Evolutionary conservation across 2,113 vertebrate species (phyloP).

Genomic region (Hepsetus odoe): DNA sequence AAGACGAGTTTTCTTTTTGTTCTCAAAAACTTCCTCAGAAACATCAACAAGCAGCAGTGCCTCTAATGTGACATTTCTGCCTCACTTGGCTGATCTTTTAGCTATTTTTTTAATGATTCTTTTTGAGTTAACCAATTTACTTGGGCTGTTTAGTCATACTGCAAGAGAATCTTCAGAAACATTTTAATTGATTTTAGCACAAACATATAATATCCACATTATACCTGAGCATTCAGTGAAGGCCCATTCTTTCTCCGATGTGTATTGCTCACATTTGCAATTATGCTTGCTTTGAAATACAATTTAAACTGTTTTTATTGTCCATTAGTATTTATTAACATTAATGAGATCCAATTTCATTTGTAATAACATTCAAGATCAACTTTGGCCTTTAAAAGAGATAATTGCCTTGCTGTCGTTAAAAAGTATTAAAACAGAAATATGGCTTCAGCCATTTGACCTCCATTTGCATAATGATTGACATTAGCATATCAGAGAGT

Average conservation of each 20-base stretch:
- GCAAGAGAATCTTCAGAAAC: not conserved
- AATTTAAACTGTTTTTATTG: conserved; percentile 46
- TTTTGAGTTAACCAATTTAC: not conserved
- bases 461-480: conserved; percentile 43
- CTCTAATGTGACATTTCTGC: not conserved
- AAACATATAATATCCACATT: not conserved
- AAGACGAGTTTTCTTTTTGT: too few relatives aligned
- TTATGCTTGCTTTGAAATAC: conserved; percentile 44
- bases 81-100: not conserved
- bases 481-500: conserved; percentile 42
- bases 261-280: conserved; percentile 40
- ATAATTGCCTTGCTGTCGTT: conserved; percentile 39
- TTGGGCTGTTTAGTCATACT: not conserved
- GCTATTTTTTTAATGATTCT: not conserved
- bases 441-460: conserved; percentile 39
- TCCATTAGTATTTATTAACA: conserved; percentile 48
- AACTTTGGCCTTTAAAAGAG: conserved; percentile 48
- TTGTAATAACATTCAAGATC: conserved; percentile 46
- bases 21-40: not conserved
- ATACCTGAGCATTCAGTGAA: not conserved
- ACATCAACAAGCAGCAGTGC: not conserved
- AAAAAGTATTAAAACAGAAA: conserved; percentile 33
- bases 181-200: not conserved
- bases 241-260: not conserved
- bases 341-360: conserved; percentile 45